Base-by-base conservation (phyloP, 2,888 invertebrate species). In the Sinopyrophorus schimmeli region DNA sequence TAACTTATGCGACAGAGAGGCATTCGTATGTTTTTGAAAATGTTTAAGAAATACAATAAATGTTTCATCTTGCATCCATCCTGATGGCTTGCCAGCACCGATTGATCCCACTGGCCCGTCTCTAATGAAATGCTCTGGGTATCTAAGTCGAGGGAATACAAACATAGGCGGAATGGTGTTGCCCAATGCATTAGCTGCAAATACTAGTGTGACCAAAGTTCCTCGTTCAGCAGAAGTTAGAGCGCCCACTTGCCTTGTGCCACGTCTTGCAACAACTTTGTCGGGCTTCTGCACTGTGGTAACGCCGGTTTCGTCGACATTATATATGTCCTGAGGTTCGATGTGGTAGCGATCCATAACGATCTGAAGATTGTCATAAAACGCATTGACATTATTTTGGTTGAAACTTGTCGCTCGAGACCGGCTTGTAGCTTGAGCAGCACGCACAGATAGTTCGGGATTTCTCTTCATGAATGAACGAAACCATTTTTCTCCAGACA, bases 241-340 rank as follows among this genome's bases (percentile, higher is more conserved):
- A 5, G 53, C 28, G 6, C 66, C 66, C 5, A 70, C 56, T 47
- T 69, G 64, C 35, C 61, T 63, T 3, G 39, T 27, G 6, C 67
- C 68, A 49, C 58, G 60, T 26, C 47, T 52, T 5, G 66, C 68
- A 35, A 71, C 31, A n/a, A 72, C 46, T 57, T 28, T 54, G 28
- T 53, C 39, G 3, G 71, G 70, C 43, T 62, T 67, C 43, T 71
- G 70, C 1, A 73, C 72, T 1, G 71, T 72, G 5, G 71, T 70
- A 1, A 70, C 52, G 1, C 68, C 71, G 1, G 68, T 67, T 56
- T 73, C 68, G 39, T 71, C 70, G 10, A 67, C 51, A 55, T 74
- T 72, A 44, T 59, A 73, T 28, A 73, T 70, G 53, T 70, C 60
- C 23, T 59, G 53, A 18, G 60, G 47, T 52, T 48, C 43, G 60